Evolutionary conservation across 2,797 vertebrate genomes (phyloP).

Genomic region (Lutjanus argentimaculatus): DNA sequence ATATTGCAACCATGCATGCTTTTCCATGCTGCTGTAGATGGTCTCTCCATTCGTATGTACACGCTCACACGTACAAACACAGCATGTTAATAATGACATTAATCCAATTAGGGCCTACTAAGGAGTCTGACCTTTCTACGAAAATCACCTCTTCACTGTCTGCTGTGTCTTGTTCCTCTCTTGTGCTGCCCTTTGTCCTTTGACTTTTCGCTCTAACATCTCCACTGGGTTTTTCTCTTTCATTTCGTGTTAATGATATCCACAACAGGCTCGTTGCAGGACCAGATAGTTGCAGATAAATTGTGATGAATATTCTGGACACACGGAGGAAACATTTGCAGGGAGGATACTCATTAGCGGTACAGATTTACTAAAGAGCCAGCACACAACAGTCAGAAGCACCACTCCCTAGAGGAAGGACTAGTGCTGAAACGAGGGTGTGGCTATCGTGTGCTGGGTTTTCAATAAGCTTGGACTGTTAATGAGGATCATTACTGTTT

Average conservation of each 20-base stretch:
- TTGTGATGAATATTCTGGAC: constrained; percentile 60
- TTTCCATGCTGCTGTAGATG: constrained; percentile 32
- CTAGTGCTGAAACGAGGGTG: constrained; percentile 59
- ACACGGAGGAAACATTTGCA: constrained; percentile 58
- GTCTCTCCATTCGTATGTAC: constrained; percentile 4
- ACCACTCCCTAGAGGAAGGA: constrained; percentile 54
- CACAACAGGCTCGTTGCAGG: background rate
- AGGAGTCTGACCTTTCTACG: constrained; percentile 70
- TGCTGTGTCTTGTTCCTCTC: constrained; percentile 38
- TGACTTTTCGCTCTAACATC: constrained; percentile 41
- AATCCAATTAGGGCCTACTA: constrained; percentile 74
- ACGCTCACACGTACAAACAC: constrained; percentile 40
- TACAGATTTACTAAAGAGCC: constrained; percentile 62
- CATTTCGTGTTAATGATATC: constrained; percentile 22
- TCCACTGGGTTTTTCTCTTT: constrained; percentile 27
- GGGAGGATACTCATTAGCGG: constrained; percentile 65
- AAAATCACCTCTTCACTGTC: constrained; percentile 56
- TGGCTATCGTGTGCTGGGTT: constrained; percentile 55
- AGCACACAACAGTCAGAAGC: constrained; percentile 57
- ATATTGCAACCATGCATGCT: constrained; percentile 46
- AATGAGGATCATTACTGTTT: constrained; percentile 52
- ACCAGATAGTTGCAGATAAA: constrained; percentile 41
- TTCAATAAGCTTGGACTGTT: constrained; percentile 52
- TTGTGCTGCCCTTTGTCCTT: constrained; percentile 52
- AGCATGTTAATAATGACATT: constrained; percentile 67